Percentiles rank a stretch among this genome's conserved stretches.
Conservation (phyloP, 1,140 invertebrate species). For the Drosophila fuyamai region DNA sequence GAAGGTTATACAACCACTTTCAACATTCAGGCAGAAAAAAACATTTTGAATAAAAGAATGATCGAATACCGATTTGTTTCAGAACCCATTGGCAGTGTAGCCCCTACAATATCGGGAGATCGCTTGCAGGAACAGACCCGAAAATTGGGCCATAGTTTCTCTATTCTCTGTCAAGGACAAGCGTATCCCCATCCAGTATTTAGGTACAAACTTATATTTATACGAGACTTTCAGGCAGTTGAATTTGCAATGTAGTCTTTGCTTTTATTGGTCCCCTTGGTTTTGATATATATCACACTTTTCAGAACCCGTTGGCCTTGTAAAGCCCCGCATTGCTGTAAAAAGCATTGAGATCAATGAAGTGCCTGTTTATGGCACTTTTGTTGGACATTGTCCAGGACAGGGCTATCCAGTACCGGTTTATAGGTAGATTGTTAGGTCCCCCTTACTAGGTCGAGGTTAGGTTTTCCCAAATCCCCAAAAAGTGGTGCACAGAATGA, state of each 20-base stretch:
- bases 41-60: neutral
- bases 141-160: conserved; percentile 80
- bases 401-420: conserved; percentile 89
- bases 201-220: conserved; percentile 85
- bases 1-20: neutral
- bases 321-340: conserved; percentile 69
- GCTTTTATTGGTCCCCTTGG: neutral
- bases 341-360: conserved; percentile 78
- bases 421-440: conserved; percentile 87
- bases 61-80: conserved; percentile 25
- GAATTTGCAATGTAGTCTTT: neutral
- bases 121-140: conserved; percentile 86
- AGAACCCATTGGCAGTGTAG: conserved; percentile 89
- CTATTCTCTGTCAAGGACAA: conserved; percentile 87
- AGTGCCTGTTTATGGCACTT: conserved; percentile 45
- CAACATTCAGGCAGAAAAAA: conserved; percentile 31
- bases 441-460: conserved; percentile 26
- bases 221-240: conserved; percentile 34
- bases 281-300: conserved; percentile 7
- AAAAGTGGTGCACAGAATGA: conserved; percentile 55
- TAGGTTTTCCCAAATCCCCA: conserved; percentile 8
- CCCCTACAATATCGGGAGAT: conserved; percentile 87
- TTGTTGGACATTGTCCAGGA: conserved; percentile 87
- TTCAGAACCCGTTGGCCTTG: conserved; percentile 75
- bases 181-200: conserved; percentile 87